Evolutionary conservation across 2,888 invertebrate species (phyloP), one percentile per base, ranked within the genome.

Genomic region (Cheiracanthium punctorium): DNA sequence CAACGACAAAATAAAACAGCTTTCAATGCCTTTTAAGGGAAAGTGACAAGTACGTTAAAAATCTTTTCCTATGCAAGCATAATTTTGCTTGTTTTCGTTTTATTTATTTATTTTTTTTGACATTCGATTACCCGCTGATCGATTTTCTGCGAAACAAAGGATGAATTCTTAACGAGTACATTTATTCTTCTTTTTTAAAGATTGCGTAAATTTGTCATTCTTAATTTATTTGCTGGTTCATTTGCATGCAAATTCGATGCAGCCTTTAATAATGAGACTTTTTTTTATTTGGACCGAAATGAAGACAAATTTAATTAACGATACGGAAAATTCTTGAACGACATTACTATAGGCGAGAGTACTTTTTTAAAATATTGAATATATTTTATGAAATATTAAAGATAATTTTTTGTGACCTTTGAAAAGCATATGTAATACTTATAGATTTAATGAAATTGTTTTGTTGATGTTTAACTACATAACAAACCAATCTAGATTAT

Each of bases 171-270:
- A 69, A 70, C 33, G 52, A 58, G 58, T 29, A 5, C 10, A 37
- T 7, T 7, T 37, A 37, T 37, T 29, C 52, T 37, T n/a, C 41
- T 65, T 75, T 75, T 52, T 79, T 71, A n/a, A 7, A 70, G 70
- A 43, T 72, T 72, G 5, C 29, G 72, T 29, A 80, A 71, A 72
- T 64, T 80, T 72, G 71, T 72, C 80, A 43, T 72, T 64, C 29
- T 65, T 72, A 72, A 72, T 65, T 65, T 65, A 20, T 32, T 72
- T 20, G 5, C 14, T 20, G 52, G 29, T 58, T 80, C 65, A 80
- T 80, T 64, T 72, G 72, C 32, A 80, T 80, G 72, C 72, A 80
- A 80, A 80, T 80, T 80, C 28, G 71, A 80, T 65, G 80, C 72
- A 37, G 29, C n/a, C 14, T 41, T 72, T 72, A 8, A 64, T 65